These are phyloP conservation scores for Delichon dasypus DNA, from an alignment of 2,797 vertebrate genomes.

Conservation along the genomic window DNA sequence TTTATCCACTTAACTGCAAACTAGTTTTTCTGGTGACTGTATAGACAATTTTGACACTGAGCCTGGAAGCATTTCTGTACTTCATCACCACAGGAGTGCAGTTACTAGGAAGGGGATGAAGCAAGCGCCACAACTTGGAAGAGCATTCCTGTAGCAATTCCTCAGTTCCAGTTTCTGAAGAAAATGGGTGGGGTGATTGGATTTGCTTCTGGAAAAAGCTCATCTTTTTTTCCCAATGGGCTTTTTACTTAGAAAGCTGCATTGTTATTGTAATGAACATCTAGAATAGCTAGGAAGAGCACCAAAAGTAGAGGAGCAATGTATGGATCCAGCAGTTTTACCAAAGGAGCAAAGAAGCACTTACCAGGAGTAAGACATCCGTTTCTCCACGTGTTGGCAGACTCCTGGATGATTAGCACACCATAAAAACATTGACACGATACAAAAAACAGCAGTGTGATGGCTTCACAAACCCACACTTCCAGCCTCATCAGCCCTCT, in stretches of 20 bases:
- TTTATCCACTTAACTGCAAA: neutral
- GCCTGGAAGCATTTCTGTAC: neutral
- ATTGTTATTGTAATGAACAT: neutral
- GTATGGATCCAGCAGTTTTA: neutral
- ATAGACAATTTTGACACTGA: neutral
- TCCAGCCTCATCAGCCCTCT: neutral
- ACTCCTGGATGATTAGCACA: neutral
- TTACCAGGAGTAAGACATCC: neutral
- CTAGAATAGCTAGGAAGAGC: neutral
- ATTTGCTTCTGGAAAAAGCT: neutral
- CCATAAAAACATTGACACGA: rapidly evolving
- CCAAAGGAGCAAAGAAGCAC: neutral
- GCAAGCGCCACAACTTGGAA: neutral
- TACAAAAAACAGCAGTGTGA: neutral
- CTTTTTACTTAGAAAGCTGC: neutral
- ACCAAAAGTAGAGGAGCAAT: neutral
- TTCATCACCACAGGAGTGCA: neutral
- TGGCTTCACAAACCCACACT: neutral
- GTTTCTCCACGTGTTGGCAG: neutral
- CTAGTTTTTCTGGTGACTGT: neutral
- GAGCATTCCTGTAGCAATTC: neutral
- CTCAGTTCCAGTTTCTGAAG: neutral
- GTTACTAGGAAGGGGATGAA: neutral
- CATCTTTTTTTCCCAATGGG: neutral
- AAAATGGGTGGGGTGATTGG: neutral